Conservation (phyloP, 2,797 vertebrate genomes). For the Ispidina lecontei region DNA sequence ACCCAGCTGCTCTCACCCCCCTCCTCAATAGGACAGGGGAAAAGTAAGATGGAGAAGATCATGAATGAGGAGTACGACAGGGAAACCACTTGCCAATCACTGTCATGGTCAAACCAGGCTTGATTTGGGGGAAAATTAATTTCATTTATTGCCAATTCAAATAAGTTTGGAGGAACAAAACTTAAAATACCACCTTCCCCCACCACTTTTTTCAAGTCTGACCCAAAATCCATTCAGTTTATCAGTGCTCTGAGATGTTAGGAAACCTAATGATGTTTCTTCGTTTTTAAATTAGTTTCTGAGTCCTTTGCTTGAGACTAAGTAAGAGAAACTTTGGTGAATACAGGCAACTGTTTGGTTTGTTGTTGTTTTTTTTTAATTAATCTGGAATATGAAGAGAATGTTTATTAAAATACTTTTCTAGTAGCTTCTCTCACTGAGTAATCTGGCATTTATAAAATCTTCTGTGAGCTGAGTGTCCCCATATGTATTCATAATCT, state of each 20-base stretch:
- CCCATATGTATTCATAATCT: not conserved
- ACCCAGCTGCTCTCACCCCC: not conserved
- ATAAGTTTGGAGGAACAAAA: not conserved
- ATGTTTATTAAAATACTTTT: not conserved
- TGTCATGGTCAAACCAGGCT: accelerated
- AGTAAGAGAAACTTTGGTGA: not conserved
- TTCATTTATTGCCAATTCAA: not conserved
- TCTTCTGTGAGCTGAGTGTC: not conserved
- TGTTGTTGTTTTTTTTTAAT: not conserved
- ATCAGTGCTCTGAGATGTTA: not conserved
- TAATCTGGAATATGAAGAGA: not conserved
- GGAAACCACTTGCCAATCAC: not conserved
- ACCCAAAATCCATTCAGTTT: not conserved
- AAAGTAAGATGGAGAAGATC: not conserved
- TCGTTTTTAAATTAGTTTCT: not conserved
- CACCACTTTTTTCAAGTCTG: not conserved
- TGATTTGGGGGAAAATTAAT: not conserved
- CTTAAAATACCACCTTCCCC: not conserved
- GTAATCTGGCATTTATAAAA: not conserved
- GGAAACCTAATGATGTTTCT: not conserved
- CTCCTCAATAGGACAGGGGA: not conserved
- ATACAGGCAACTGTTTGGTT: not conserved
- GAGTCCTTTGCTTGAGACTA: not conserved
- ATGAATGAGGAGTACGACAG: accelerated
- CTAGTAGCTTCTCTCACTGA: not conserved